Evolutionary conservation across 2,888 invertebrate species (phyloP), one percentile per base, ranked within the genome.

Genomic region (Orthosia gracilis): DNA sequence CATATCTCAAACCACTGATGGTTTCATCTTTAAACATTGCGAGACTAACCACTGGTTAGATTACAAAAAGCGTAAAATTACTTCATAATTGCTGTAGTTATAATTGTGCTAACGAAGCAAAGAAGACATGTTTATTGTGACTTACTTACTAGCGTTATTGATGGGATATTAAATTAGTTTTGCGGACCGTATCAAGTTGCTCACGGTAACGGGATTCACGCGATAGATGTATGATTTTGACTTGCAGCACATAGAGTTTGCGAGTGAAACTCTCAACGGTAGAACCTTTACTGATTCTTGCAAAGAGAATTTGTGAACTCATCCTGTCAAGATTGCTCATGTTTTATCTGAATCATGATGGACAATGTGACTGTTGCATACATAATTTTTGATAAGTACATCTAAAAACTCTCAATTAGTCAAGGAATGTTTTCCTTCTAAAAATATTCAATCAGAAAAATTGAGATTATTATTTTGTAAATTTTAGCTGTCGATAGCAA

Each of bases 71-170:
- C 75, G 75, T 79, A 74, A 79, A 79, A 82, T 84, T 70, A 72
- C 70, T 86, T 64, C 59, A 78, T 77, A 86, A 82, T 82, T 71
- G 63, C 45, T 18, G 40, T 50, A 50, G 40, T 73, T 76, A 72
- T 77, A 84, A 80, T 84, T 61, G 40, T 80, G 84, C 21, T 72
- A 84, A 84, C 80, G 84, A 75, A 69, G 74, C 64, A 54, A 71
- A 68, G 69, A 12, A 85, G 80, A 74, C 74, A 73, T 76, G 76
- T 76, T 83, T 83, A 85, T 79, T 70, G 71, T 72, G 70, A 76
- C 64, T 84, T 76, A 81, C 70, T 78, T 79, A 62, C 64, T 63
- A 67, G 62, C 67, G 59, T 78, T 85, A 83, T 83, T 83, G 78
- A 85, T 85, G 73, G 71, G 59, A 26, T 61, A 71, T 78, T 76